Percentiles rank a stretch among this genome's conserved stretches.
Evolutionary conservation across 2,113 vertebrate genomes (phyloP).

Genomic region (Bostrychus sinensis): DNA sequence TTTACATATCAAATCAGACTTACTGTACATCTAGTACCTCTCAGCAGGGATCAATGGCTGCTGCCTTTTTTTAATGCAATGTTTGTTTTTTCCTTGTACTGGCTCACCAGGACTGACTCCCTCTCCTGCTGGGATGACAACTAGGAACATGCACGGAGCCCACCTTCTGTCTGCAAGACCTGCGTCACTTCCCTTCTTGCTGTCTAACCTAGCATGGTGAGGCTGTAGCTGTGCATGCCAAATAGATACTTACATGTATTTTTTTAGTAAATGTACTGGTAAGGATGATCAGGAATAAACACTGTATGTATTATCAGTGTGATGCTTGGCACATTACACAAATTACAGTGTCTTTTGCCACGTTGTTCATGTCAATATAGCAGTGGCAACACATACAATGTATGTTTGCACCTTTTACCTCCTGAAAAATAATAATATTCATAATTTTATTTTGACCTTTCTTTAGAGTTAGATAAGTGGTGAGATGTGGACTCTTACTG

Average conservation of each 20-base stretch:
- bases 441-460: conserved; percentile 63
- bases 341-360: too few relatives aligned
- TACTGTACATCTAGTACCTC: conserved; percentile 30
- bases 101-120: conserved; percentile 60
- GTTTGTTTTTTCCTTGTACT: conserved; percentile 80
- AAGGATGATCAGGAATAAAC: too few relatives aligned
- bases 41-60: conserved; percentile 66
- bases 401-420: too few relatives aligned
- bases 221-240: neutral
- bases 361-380: too few relatives aligned
- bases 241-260: neutral
- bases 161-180: conserved; percentile 72
- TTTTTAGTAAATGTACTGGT: too few relatives aligned
- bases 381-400: too few relatives aligned
- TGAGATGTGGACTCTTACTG: conserved; percentile 47
- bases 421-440: too few relatives aligned
- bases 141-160: conserved; percentile 70
- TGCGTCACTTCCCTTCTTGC: conserved; percentile 65
- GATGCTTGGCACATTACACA: too few relatives aligned
- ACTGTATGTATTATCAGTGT: too few relatives aligned
- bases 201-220: neutral
- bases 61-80: conserved; percentile 63
- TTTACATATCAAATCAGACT: conserved; percentile 23
- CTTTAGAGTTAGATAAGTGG: conserved; percentile 61
- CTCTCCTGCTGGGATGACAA: conserved; percentile 77